These are phyloP conservation scores for Cataglyphis cursor DNA, from an alignment of 2,888 invertebrate genomes.

Conservation along the genomic window DNA sequence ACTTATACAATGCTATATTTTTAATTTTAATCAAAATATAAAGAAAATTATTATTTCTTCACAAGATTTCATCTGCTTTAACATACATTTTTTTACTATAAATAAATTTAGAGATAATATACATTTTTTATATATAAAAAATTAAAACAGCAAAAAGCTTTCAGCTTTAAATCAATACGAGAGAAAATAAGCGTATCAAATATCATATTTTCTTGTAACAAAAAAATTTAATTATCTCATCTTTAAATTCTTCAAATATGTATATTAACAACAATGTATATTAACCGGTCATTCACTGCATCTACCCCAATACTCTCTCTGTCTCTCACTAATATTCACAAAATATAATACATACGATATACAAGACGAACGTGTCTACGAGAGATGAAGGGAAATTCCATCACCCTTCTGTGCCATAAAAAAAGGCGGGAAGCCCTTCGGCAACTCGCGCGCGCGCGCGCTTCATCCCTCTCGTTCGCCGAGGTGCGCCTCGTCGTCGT, in stretches of 20 bases:
- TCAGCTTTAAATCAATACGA: not conserved
- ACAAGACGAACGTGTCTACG: constrained; percentile 6
- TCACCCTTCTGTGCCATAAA: constrained; percentile 54
- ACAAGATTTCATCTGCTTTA: not conserved
- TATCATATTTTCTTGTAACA: not conserved
- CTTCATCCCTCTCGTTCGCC: constrained; percentile 69
- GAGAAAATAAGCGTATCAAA: not conserved
- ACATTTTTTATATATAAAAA: not conserved
- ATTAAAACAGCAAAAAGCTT: not conserved
- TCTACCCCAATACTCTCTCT: not conserved
- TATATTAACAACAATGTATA: constrained; percentile 9
- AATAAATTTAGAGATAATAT: not conserved
- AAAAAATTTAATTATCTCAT: not conserved
- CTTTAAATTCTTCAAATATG: not conserved
- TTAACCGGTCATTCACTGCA: constrained; percentile 44
- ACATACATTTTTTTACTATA: not conserved
- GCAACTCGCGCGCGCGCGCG: constrained; percentile 53
- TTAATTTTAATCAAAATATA: not conserved
- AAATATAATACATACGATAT: not conserved
- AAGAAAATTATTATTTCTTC: not conserved
- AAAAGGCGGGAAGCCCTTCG: constrained; percentile 71
- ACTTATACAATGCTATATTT: not conserved
- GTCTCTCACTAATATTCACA: not conserved
- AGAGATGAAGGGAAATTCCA: constrained; percentile 60
- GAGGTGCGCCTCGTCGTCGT: constrained; percentile 67